phyloP scores from a whole-genome alignment of 2,888 invertebrate genomes.

The Dendrolimus houi region DNA sequence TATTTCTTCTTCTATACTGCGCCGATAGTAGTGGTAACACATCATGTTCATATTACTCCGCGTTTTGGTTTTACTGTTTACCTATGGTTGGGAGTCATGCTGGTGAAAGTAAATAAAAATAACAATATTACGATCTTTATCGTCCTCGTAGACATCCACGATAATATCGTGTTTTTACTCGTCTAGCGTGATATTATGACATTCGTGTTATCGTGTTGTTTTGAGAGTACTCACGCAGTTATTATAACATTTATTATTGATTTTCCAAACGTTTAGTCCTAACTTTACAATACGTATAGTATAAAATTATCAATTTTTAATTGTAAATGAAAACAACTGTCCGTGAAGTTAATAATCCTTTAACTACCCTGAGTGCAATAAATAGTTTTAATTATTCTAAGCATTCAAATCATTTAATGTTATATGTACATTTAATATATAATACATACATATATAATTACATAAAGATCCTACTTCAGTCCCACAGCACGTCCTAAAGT shows the following conservation, averaged over 20 bases:
- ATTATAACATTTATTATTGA: not conserved
- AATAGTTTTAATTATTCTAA: too few relatives aligned
- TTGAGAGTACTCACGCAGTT: not conserved
- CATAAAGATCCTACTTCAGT: too few relatives aligned
- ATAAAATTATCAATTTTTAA: too few relatives aligned
- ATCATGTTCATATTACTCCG: conserved; percentile 9
- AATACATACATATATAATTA: too few relatives aligned
- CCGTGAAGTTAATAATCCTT: too few relatives aligned
- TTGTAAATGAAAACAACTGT: too few relatives aligned
- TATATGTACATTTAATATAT: too few relatives aligned
- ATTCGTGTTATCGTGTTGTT: not conserved
- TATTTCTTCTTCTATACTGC: not conserved
- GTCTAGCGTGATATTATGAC: not conserved
- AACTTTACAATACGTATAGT: too few relatives aligned
- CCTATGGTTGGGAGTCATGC: conserved; percentile 16
- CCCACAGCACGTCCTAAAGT: too few relatives aligned
- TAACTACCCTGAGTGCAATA: too few relatives aligned
- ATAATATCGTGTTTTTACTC: not conserved
- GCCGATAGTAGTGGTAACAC: not conserved
- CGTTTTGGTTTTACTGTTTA: conserved; percentile 21
- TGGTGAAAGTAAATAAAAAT: conserved; percentile 28
- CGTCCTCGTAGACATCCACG: conserved; percentile 12
- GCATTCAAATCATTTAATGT: too few relatives aligned
- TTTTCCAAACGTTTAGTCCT: not conserved
- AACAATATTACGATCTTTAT: conserved; percentile 22